Evolutionary conservation across 2,797 vertebrate genomes (phyloP).

Genomic region (Mustela erminea): DNA sequence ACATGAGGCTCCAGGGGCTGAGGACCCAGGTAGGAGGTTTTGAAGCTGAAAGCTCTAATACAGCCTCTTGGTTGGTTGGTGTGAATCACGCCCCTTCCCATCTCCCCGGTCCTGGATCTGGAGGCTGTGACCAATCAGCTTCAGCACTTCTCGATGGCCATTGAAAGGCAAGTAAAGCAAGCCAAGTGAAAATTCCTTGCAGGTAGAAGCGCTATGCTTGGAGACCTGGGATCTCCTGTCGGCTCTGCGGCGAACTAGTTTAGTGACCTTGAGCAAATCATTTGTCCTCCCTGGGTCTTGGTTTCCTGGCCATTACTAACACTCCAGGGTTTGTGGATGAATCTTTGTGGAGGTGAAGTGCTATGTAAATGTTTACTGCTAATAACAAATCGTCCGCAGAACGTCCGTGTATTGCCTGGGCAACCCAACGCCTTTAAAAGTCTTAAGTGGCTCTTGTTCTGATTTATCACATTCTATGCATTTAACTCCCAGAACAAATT

Average conservation of each 20-base stretch:
- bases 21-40: neutral
- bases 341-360: conserved; percentile 25
- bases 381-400: conserved; percentile 51
- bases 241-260: neutral
- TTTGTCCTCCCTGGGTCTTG: neutral
- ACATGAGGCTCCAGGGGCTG: neutral
- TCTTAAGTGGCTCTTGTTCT: conserved; percentile 81
- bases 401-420: conserved; percentile 65
- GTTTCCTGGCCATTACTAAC: neutral
- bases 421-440: conserved; percentile 71
- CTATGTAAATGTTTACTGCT: conserved; percentile 59
- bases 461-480: conserved; percentile 79
- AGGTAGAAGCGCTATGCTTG: neutral
- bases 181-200: neutral
- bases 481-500: conserved; percentile 82
- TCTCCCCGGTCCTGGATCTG: neutral
- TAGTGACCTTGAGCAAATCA: neutral
- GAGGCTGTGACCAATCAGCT: neutral
- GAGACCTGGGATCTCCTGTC: neutral
- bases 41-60: neutral
- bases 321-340: neutral
- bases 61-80: neutral
- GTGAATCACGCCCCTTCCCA: fast-evolving
- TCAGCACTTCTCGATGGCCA: no score
- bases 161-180: neutral